Evolutionary conservation across 2,888 invertebrate genomes (phyloP).

Genomic region (Iselma pallidipennis): DNA sequence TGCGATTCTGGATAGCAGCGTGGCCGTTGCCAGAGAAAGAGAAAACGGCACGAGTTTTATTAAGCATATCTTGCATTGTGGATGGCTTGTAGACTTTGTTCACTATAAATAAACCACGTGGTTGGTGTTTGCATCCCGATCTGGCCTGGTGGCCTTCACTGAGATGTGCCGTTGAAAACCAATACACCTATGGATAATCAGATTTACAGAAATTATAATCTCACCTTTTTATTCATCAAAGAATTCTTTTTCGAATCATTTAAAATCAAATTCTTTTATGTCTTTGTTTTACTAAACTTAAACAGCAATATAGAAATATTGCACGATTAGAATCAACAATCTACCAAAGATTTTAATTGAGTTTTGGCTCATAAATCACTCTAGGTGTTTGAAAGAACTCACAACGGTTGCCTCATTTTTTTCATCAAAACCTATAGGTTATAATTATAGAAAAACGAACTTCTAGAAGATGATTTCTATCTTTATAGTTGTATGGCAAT

Average conservation of each 20-base stretch:
- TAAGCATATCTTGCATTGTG: too few relatives aligned
- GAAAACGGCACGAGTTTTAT: background rate
- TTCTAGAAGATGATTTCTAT: conserved; percentile 4
- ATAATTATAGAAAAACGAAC: conserved; percentile 7
- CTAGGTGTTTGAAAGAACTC: conserved; percentile 1
- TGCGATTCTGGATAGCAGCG: too few relatives aligned
- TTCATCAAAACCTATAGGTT: background rate
- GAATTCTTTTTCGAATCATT: background rate
- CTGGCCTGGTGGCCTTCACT: too few relatives aligned
- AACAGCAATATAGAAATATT: background rate
- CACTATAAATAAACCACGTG: too few relatives aligned
- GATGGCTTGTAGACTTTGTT: too few relatives aligned
- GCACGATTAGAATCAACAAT: background rate
- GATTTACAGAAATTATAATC: too few relatives aligned
- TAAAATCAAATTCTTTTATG: background rate
- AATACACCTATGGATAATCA: too few relatives aligned
- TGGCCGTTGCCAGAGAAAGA: too few relatives aligned
- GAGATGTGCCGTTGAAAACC: too few relatives aligned
- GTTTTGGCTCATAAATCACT: conserved; percentile 5
- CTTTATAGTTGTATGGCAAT: background rate
- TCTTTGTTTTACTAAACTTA: too few relatives aligned
- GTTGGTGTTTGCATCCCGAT: too few relatives aligned
- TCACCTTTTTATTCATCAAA: background rate
- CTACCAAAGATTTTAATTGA: conserved; percentile 1
- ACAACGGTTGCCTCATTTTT: background rate